phyloP scores from a whole-genome alignment of 2,888 invertebrate genomes.

The Cataglyphis albicans region DNA sequence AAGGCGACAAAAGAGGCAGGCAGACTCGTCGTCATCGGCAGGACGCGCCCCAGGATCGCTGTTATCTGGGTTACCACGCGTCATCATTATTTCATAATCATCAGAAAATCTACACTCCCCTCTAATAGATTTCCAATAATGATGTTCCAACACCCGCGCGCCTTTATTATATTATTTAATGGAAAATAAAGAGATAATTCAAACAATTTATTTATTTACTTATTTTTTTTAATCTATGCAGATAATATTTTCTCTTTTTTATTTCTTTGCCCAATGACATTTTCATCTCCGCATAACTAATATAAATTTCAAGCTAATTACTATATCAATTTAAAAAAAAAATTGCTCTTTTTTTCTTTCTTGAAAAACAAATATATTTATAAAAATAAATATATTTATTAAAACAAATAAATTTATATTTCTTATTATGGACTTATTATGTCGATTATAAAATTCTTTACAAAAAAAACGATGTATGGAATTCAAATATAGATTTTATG shows the following conservation, averaged over 20 bases:
- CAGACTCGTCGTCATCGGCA: slow-evolving; percentile 32
- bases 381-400: too few relatives aligned
- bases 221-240: not conserved
- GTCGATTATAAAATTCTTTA: slow-evolving; percentile 16
- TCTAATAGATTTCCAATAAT: slow-evolving; percentile 33
- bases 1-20: slow-evolving; percentile 41
- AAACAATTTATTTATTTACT: not conserved
- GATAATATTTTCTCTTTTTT: not conserved
- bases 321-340: not conserved
- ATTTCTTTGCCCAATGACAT: not conserved
- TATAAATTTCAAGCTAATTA: not conserved
- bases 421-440: slow-evolving; percentile 4
- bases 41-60: slow-evolving; percentile 57
- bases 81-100: slow-evolving; percentile 69
- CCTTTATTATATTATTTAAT: not conserved
- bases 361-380: too few relatives aligned
- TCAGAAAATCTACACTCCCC: not conserved
- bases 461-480: not conserved
- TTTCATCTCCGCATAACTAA: not conserved
- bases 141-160: slow-evolving; percentile 13
- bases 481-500: slow-evolving; percentile 11
- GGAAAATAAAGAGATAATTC: not conserved
- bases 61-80: slow-evolving; percentile 66
- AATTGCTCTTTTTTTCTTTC: not conserved
- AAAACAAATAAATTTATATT: not conserved